Base-by-base conservation (phyloP, 2,797 vertebrate species). In the Pseudopleuronectes americanus region DNA sequence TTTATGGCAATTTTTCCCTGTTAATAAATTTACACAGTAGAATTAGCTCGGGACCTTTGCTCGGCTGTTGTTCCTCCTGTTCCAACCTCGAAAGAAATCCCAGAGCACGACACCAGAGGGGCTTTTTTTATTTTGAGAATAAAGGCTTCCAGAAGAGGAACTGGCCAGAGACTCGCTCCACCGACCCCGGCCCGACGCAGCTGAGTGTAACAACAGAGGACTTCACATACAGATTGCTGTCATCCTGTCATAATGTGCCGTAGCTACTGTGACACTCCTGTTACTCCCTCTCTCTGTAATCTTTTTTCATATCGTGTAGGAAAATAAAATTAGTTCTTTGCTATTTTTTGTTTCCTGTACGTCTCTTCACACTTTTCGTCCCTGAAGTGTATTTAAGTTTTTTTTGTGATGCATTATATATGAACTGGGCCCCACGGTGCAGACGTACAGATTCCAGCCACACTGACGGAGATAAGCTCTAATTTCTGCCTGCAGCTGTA, bases 281-380 rank as follows among this genome's bases (percentile, higher is more conserved):
- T 75, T 10, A 13, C 14, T 43, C 41, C 71, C 23, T 88, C 74
- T 81, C 48, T 88, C 72, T 74, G 76, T 81, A 76, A 84, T 80
- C 77, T 65, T 70, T 79, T 94, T 93, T 84, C 90, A 87, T 92
- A 93, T 84, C 80, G 78, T 84, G 64, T 84, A 81, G 83, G 68
- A 84, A 81, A 95, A 94, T 93, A 94, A 95, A 95, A 94, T 71
- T 3, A 75, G 66, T 81, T 47, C 80, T 92, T 91, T 86, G 71
- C 63, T 90, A 87, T 24, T 22, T 64, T 26, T 63, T 68, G 19
- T 60, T 66, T 51, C 38, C 16, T 41, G 38, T 33, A 23, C 24
- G 5, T 58, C 54, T 63, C 54, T 53, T 26, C 21, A 38, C 21
- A 17, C 22, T 43, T 64, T 24, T 41, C 0, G 16, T 31, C 13